These are phyloP conservation scores for Zeugodacus cucurbitae DNA, from an alignment of 1,140 invertebrate species.

Conservation along the genomic window DNA sequence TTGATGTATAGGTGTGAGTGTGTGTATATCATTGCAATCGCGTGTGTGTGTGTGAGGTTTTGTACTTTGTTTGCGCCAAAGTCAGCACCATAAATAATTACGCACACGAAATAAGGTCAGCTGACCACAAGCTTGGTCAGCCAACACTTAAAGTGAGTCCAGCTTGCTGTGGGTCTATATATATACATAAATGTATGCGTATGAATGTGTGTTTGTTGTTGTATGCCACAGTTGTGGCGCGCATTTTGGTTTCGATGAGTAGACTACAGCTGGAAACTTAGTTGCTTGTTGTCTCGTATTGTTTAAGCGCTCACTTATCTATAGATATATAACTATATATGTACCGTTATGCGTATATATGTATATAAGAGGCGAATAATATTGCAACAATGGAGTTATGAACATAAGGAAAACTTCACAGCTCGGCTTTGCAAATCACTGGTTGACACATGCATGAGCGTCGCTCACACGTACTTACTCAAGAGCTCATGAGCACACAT, in stretches of 20 bases:
- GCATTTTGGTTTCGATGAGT: neutral
- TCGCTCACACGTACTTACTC: neutral
- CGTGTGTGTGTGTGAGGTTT: neutral
- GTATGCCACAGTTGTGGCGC: neutral
- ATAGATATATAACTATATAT: neutral
- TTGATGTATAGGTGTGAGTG: neutral
- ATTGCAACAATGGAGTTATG: neutral
- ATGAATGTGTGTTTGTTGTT: neutral
- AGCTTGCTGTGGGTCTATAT: neutral
- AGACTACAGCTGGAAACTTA: neutral
- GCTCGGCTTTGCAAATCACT: neutral
- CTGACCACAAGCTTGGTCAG: neutral
- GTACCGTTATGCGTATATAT: neutral
- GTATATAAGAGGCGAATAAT: neutral
- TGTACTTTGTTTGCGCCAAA: neutral
- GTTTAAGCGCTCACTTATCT: neutral
- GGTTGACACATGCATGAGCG: neutral
- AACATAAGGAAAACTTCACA: neutral
- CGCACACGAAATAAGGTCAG: conserved; percentile 13
- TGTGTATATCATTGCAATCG: neutral
- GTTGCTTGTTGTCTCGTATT: neutral
- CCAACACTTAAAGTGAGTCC: conserved; percentile 24
- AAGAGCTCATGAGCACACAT: neutral
- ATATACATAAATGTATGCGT: neutral
- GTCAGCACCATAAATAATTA: conserved; percentile 24